phyloP scores from a whole-genome alignment of 2,888 invertebrate species.

The Osmoderma eremita region DNA sequence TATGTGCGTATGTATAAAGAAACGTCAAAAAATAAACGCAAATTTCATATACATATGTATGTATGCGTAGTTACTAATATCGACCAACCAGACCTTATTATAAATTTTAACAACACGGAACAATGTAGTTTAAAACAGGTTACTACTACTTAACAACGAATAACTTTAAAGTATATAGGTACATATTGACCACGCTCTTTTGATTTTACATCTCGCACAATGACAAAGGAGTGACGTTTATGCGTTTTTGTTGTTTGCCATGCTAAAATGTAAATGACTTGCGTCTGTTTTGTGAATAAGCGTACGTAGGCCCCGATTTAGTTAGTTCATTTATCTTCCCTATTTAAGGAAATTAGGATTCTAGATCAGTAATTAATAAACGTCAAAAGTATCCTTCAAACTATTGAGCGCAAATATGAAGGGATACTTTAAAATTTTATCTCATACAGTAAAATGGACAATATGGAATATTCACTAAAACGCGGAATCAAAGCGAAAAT shows the following conservation, averaged over 20 bases:
- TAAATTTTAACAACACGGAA: slow-evolving; percentile 19
- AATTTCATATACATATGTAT: not conserved
- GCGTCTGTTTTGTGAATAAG: slow-evolving; percentile 15
- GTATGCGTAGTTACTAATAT: slow-evolving; percentile 4
- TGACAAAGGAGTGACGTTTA: slow-evolving; percentile 36
- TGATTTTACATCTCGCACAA: slow-evolving; percentile 3
- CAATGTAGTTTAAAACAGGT: slow-evolving; percentile 31
- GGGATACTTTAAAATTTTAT: too few species aligned
- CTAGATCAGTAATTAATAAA: too few species aligned
- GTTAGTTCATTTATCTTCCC: slow-evolving; percentile 6
- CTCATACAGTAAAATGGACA: too few species aligned
- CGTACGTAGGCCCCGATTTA: slow-evolving; percentile 18
- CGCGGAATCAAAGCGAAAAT: too few species aligned
- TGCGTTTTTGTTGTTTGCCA: slow-evolving; percentile 32
- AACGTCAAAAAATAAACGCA: slow-evolving; percentile 1
- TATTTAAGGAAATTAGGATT: too few species aligned
- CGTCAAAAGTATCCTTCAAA: too few species aligned
- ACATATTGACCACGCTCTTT: slow-evolving; percentile 5
- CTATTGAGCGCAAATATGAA: too few species aligned
- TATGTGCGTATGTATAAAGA: too few species aligned
- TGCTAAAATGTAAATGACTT: slow-evolving; percentile 29
- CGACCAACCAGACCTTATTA: not conserved
- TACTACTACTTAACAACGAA: slow-evolving; percentile 9
- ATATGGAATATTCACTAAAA: too few species aligned
- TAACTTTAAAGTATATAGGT: slow-evolving; percentile 25